phyloP scores from a whole-genome alignment of 2,888 invertebrate genomes.

The Drosophila paucipuncta region DNA sequence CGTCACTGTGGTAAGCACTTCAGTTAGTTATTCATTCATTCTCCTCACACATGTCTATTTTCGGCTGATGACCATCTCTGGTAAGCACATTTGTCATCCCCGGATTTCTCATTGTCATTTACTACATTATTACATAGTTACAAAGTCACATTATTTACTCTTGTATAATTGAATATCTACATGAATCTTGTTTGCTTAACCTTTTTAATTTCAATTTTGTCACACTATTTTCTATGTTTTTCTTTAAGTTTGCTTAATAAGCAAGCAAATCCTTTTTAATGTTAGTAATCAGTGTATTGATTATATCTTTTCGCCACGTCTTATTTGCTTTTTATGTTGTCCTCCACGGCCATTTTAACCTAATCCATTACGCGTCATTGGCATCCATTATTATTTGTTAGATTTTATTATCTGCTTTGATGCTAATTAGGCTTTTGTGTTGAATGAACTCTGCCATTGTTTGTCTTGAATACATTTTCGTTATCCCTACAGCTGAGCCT shows the following conservation, averaged over 20 bases:
- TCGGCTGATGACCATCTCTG: neutral
- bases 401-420: neutral
- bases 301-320: too few species aligned
- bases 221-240: neutral
- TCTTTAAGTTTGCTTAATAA: neutral
- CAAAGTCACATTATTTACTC: neutral
- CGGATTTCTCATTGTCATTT: neutral
- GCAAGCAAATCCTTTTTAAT: too few species aligned
- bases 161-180: neutral
- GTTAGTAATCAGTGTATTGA: too few species aligned
- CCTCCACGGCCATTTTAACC: neutral
- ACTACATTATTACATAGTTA: neutral
- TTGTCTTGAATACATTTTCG: neutral
- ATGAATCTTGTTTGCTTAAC: neutral
- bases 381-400: neutral
- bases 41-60: neutral
- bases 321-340: neutral
- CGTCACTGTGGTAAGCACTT: constrained; percentile 2
- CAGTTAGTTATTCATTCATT: neutral
- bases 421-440: neutral
- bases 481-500: neutral
- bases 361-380: neutral
- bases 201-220: neutral
- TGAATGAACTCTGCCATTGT: neutral
- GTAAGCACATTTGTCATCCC: constrained; percentile 3